Conservation (phyloP, 1,140 invertebrate genomes). For the Theocolax elegans region DNA sequence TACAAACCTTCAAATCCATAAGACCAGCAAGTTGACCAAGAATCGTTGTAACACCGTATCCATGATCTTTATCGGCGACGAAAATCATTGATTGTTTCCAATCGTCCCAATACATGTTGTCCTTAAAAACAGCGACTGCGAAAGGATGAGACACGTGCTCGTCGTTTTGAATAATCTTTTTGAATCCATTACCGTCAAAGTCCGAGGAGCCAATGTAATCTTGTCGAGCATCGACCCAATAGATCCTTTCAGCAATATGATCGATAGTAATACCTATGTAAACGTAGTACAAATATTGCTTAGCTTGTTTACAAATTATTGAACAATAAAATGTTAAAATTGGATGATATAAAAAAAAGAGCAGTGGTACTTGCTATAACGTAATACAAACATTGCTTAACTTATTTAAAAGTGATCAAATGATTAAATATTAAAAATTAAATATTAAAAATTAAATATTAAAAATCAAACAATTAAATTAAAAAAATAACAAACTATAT, state of each 20-base stretch:
- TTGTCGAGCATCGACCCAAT: conserved; percentile 87
- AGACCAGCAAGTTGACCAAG: conserved; percentile 73
- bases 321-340: too few species aligned
- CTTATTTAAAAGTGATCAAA: too few species aligned
- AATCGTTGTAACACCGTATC: conserved; percentile 71
- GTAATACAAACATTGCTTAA: too few species aligned
- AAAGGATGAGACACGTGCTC: conserved; percentile 84
- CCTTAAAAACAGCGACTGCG: conserved; percentile 85
- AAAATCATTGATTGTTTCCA: conserved; percentile 84
- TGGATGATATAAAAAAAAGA: too few species aligned
- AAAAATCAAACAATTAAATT: too few species aligned
- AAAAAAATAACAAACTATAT: too few species aligned
- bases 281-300: background rate
- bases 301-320: too few species aligned
- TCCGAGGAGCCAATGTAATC: conserved; percentile 89
- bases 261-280: conserved; percentile 81
- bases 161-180: conserved; percentile 75
- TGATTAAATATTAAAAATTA: too few species aligned
- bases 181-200: conserved; percentile 83
- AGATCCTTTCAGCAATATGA: conserved; percentile 82
- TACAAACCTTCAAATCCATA: conserved; percentile 90
- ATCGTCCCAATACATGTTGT: conserved; percentile 93
- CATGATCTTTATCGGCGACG: conserved; percentile 80
- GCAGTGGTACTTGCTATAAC: too few species aligned
- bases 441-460: too few species aligned